Percentiles rank a stretch among this genome's conserved stretches.
These are phyloP conservation scores for Frieseomelitta varia DNA, from an alignment of 1,140 invertebrate species.

Conservation along the genomic window DNA sequence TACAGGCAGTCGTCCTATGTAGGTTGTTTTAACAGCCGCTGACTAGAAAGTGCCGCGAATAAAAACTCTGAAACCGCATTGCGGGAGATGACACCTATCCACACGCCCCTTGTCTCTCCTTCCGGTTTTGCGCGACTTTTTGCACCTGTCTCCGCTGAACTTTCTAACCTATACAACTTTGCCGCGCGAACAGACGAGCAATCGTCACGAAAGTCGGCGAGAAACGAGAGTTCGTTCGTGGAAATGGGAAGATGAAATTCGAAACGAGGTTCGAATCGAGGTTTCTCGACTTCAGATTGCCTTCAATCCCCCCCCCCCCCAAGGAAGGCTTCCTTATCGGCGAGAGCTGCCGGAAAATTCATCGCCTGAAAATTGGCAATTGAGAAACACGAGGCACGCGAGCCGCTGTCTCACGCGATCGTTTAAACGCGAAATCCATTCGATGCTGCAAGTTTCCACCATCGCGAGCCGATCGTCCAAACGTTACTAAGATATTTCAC, in stretches of 20 bases:
- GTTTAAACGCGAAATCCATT: conserved; percentile 40
- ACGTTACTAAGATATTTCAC: not conserved
- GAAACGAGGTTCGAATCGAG: not conserved
- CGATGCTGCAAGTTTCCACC: not conserved
- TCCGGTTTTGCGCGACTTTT: conserved; percentile 37
- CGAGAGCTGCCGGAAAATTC: not conserved
- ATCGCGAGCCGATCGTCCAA: not conserved
- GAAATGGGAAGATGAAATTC: not conserved
- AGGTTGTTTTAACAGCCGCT: conserved; percentile 20
- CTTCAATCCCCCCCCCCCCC: not conserved
- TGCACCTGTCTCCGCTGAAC: conserved; percentile 36
- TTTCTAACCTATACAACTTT: conserved; percentile 1
- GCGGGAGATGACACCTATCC: conserved; percentile 46
- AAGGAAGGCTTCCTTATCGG: not conserved
- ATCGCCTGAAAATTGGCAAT: not conserved
- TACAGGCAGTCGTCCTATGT: not conserved
- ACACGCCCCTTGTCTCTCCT: conserved; percentile 3
- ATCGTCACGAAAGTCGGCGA: not conserved
- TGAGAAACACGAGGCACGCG: conserved; percentile 25
- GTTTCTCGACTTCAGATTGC: not conserved
- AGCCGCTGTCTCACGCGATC: conserved; percentile 62
- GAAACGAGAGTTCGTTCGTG: not conserved
- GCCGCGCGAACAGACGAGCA: not conserved
- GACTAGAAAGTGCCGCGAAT: conserved; percentile 33
- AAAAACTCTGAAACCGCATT: conserved; percentile 34